Percentiles rank a stretch among this genome's conserved stretches.
Conservation (phyloP, 1,140 invertebrate genomes). For the Mamestra configurata region DNA sequence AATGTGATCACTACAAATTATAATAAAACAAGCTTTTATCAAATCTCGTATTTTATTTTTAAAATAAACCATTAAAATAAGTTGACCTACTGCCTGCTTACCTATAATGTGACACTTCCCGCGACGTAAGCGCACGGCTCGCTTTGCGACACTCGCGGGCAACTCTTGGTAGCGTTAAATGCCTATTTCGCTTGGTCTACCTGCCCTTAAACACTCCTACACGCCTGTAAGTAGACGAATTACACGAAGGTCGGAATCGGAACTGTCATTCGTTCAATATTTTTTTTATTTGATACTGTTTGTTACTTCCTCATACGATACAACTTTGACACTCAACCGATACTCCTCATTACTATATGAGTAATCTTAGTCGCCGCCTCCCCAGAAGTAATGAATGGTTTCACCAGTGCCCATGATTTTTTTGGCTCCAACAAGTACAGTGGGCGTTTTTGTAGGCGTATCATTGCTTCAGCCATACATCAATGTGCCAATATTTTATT, state of each 20-base stretch:
- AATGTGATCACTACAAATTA: too few relatives aligned
- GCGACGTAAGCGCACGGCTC: too few relatives aligned
- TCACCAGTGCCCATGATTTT: conserved; percentile 27
- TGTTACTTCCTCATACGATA: neutral
- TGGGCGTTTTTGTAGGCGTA: conserved; percentile 47
- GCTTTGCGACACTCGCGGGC: too few relatives aligned
- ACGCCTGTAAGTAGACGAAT: neutral
- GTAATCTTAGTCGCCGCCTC: conserved; percentile 34
- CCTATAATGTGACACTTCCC: too few relatives aligned
- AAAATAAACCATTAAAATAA: too few relatives aligned
- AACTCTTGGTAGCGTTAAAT: too few relatives aligned
- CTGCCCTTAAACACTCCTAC: neutral
- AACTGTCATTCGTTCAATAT: neutral
- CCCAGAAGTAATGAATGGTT: conserved; percentile 31
- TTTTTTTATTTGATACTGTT: conserved; percentile 3
- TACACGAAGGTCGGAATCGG: neutral
- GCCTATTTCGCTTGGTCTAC: too few relatives aligned
- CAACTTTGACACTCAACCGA: conserved; percentile 6
- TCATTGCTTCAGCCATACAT: conserved; percentile 33
- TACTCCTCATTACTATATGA: conserved; percentile 37
- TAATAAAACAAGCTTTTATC: too few relatives aligned
- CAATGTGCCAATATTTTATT: conserved; percentile 48
- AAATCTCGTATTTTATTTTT: too few relatives aligned
- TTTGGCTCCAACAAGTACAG: conserved; percentile 15
- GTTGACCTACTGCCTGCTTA: too few relatives aligned